These are phyloP conservation scores for Podiceps cristatus DNA, from an alignment of 2,113 vertebrate species.

Conservation along the genomic window DNA sequence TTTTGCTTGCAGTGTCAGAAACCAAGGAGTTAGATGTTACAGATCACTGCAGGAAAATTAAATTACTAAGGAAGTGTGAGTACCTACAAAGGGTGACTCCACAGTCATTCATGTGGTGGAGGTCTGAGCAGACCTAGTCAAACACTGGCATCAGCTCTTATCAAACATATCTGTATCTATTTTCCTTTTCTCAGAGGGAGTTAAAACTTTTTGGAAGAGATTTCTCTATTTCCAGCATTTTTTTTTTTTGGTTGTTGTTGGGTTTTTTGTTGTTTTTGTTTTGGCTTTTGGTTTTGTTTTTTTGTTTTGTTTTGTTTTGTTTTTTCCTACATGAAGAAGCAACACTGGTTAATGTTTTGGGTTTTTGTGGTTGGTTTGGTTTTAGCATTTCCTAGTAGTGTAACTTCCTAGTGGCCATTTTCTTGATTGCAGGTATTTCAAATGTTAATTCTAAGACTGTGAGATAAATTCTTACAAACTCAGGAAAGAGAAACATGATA, in stretches of 20 bases:
- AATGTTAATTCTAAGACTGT: background rate
- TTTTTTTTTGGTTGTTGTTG: background rate
- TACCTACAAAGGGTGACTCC: background rate
- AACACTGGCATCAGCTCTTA: background rate
- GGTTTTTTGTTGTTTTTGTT: too few relatives aligned
- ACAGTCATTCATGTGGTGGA: background rate
- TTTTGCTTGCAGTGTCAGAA: background rate
- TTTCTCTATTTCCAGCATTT: background rate
- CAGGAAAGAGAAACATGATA: background rate
- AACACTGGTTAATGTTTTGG: too few relatives aligned
- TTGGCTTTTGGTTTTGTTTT: too few relatives aligned
- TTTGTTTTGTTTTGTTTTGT: background rate
- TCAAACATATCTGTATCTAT: background rate
- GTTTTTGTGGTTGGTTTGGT: background rate
- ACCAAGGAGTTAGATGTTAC: background rate
- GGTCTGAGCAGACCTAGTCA: background rate
- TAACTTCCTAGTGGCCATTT: background rate
- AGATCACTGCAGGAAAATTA: background rate
- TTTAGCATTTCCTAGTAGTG: background rate
- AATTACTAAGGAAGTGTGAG: background rate
- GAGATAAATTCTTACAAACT: background rate
- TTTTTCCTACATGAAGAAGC: too few relatives aligned
- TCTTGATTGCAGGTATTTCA: background rate
- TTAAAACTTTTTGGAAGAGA: background rate
- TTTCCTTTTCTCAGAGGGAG: background rate